Evolutionary conservation across 2,797 vertebrate genomes (phyloP), one percentile per base, ranked within the genome.

Genomic region (Neoniphon sammara): DNA sequence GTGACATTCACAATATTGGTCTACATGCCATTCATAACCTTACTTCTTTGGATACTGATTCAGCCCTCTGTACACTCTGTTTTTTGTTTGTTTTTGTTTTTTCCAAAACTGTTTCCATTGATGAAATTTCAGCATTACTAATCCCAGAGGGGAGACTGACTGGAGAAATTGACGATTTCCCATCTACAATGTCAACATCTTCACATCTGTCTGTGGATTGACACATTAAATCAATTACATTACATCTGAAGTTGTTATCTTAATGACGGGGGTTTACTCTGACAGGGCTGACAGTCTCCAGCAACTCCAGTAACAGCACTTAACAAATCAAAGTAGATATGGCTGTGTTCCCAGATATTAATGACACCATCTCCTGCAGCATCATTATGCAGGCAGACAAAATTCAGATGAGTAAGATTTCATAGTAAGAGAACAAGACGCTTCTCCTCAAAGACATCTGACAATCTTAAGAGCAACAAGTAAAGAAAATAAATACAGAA

Each of bases 201-300:
- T 17, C 44, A 3, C 8, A 25, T 39, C 42, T 46, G 23, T 23
- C 0, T 23, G 10, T 11, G 62, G n/a, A 1, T 55, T 31, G 63
- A 71, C 34, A 63, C 6, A 69, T 2, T 56, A 10, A 66, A 2
- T 21, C 36, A 68, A 31, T 39, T 42, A 25, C 7, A 56, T 44
- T 5, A 50, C 15, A 39, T 23, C 39, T 58, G 31, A 36, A 79
- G 42, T 34, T 25, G 46, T 47, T 36, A 0, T 31, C 50, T 63
- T 55, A 85, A 85, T 73, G 63, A 73, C 2, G 70, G 3, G 4
- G 21, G 3, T 64, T 68, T 46, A 21, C 10, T 31, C 54, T 56
- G 1, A 66, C 8, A 67, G 20, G 23, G 17, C 20, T 67, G 17
- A 15, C 11, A 46, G 11, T 52, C 73, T 61, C 7, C 53, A 57